A percentile compares a stretch with the other conserved stretches of the same genome.
These are phyloP conservation scores for Actinostola sp. DNA, from an alignment of 92 coral and sea anemone species.

Conservation along the genomic window DNA sequence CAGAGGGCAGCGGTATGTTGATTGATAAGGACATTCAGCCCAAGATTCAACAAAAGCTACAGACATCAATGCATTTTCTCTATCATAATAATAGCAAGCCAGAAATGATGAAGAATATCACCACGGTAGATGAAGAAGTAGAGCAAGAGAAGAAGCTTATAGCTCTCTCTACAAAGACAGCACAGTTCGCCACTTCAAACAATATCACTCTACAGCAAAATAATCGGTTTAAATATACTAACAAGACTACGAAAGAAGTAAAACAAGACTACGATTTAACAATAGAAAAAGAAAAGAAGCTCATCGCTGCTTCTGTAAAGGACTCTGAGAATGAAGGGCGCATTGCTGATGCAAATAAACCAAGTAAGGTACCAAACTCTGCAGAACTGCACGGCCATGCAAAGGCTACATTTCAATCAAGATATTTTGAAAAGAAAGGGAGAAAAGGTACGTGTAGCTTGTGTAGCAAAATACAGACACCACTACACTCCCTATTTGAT, in stretches of 20 bases:
- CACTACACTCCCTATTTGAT: too few species aligned
- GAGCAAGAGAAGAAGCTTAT: constrained; percentile 9
- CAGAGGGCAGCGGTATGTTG: too few species aligned
- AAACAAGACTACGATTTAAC: not conserved
- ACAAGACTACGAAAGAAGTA: constrained; percentile 9
- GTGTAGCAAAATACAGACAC: too few species aligned
- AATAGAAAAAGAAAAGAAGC: constrained; percentile 24
- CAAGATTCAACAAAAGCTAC: too few species aligned
- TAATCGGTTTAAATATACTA: not conserved
- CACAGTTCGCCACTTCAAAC: not conserved
- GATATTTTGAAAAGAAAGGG: constrained; percentile 13
- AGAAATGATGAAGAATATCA: not conserved
- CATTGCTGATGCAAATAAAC: not conserved
- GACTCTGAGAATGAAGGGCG: not conserved
- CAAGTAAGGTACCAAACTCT: not conserved
- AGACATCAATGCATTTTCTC: too few species aligned
- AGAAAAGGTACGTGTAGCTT: constrained; percentile 21
- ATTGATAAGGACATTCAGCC: too few species aligned
- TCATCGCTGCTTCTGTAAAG: constrained; percentile 6
- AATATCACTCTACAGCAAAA: not conserved
- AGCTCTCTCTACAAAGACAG: not conserved
- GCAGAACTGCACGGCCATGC: constrained; percentile 7
- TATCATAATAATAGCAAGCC: too few species aligned
- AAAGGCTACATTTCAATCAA: constrained; percentile 10
- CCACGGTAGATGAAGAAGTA: not conserved